Evolutionary conservation across 2,113 vertebrate species (phyloP).

Genomic region (Macroglossus sobrinus): DNA sequence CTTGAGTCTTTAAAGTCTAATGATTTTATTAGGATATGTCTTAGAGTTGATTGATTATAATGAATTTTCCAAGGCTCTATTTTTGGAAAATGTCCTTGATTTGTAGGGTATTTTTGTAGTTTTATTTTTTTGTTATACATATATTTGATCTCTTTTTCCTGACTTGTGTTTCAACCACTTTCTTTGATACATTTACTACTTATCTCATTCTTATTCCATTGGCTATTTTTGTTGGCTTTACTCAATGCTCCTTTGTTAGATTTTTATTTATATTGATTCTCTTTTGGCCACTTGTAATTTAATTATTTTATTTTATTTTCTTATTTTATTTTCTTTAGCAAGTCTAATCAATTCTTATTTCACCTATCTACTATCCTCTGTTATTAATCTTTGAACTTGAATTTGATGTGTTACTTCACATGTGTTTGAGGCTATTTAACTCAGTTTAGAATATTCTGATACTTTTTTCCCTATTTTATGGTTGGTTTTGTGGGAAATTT

Average conservation of each 20-base stretch:
- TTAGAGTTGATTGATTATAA: neutral
- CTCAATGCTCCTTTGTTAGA: neutral
- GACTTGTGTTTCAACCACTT: neutral
- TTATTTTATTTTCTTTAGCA: neutral
- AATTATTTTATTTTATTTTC: neutral
- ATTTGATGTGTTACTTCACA: neutral
- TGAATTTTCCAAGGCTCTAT: neutral
- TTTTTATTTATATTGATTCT: neutral
- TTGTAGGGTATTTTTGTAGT: neutral
- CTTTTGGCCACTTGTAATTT: neutral
- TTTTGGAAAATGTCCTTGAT: neutral
- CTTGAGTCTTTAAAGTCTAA: neutral
- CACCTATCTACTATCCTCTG: neutral
- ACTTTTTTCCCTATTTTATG: neutral
- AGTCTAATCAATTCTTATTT: neutral
- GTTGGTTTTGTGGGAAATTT: neutral
- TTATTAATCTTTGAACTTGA: neutral
- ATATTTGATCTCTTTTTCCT: neutral
- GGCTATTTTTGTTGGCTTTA: neutral
- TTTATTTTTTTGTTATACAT: neutral
- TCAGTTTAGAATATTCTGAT: neutral
- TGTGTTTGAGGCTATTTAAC: neutral
- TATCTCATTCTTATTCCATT: neutral
- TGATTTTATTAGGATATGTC: neutral
- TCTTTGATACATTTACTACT: neutral